Conservation (phyloP, 1,140 invertebrate genomes). For the Drosophila guanche region DNA sequence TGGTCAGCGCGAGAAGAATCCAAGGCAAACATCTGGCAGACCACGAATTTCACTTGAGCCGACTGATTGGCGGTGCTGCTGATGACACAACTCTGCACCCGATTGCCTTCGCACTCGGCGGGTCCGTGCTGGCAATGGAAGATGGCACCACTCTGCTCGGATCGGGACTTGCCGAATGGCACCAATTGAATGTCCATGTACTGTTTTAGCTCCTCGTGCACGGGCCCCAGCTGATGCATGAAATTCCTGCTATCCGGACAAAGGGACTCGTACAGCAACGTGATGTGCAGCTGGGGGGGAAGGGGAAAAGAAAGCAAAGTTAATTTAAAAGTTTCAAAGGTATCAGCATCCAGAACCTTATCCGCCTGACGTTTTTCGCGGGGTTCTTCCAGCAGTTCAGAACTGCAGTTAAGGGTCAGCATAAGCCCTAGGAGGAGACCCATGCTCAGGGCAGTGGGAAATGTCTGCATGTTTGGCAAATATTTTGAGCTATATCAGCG, state of each 20-base stretch:
- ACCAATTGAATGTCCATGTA: slow-evolving; percentile 85
- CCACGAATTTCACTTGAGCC: slow-evolving; percentile 84
- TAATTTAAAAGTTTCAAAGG: background rate
- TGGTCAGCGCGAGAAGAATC: slow-evolving; percentile 57
- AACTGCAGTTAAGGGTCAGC: slow-evolving; percentile 29
- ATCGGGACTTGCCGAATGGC: slow-evolving; percentile 91
- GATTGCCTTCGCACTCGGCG: slow-evolving; percentile 87
- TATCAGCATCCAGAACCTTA: slow-evolving; percentile 38
- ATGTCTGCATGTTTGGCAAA: slow-evolving; percentile 31
- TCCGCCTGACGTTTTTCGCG: slow-evolving; percentile 49
- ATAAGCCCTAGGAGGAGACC: slow-evolving; percentile 1
- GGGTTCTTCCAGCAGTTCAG: slow-evolving; percentile 10
- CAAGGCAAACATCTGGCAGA: slow-evolving; percentile 85
- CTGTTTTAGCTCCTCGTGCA: slow-evolving; percentile 84
- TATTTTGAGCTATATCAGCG: slow-evolving; percentile 8
- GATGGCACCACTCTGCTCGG: slow-evolving; percentile 83
- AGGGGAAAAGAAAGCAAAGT: background rate
- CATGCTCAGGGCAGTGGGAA: slow-evolving; percentile 29
- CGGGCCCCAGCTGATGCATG: slow-evolving; percentile 85
- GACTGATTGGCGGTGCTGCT: slow-evolving; percentile 83
- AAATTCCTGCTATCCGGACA: slow-evolving; percentile 91
- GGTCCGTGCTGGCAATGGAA: slow-evolving; percentile 89
- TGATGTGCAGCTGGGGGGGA: slow-evolving; percentile 62
- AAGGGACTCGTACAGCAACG: slow-evolving; percentile 91
- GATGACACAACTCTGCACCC: slow-evolving; percentile 87